Conservation (phyloP, 1,140 invertebrate genomes). For the Lepeophtheirus salmonis region DNA sequence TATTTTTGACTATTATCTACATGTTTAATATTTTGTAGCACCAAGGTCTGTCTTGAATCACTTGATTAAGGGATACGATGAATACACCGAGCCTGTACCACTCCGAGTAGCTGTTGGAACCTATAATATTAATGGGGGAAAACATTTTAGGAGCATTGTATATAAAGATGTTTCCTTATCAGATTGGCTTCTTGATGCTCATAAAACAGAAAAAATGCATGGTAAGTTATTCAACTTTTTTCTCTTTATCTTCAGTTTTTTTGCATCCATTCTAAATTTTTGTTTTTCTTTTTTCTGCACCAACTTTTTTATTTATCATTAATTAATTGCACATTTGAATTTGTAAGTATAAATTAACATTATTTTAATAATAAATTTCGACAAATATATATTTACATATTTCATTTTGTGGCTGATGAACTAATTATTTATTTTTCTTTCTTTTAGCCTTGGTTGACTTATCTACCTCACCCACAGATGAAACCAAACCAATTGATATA, state of each 20-base stretch:
- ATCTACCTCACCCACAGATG: slow-evolving; percentile 26
- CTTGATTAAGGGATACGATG: slow-evolving; percentile 44
- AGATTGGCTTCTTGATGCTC: slow-evolving; percentile 12
- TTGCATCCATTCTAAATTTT: too few relatives aligned
- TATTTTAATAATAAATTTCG: too few relatives aligned
- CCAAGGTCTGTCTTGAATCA: slow-evolving; percentile 29
- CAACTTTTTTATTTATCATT: too few relatives aligned
- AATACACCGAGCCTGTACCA: slow-evolving; percentile 52
- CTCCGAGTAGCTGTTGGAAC: slow-evolving; percentile 75
- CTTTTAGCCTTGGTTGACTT: slow-evolving; percentile 34
- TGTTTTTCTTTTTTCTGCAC: too few relatives aligned
- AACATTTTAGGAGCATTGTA: slow-evolving; percentile 88
- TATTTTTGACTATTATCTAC: background rate
- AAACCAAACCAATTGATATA: slow-evolving; percentile 47
- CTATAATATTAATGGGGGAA: slow-evolving; percentile 98
- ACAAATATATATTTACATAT: too few relatives aligned
- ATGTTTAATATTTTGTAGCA: slow-evolving; percentile 26
- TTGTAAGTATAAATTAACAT: too few relatives aligned
- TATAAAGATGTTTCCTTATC: slow-evolving; percentile 41
- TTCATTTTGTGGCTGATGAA: background rate
- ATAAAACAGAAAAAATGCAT: slow-evolving; percentile 15
- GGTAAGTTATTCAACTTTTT: slow-evolving; percentile 8
- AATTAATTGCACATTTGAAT: too few relatives aligned
- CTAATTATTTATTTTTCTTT: background rate
- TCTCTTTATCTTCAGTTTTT: too few relatives aligned